Base-by-base conservation (phyloP, 2,888 invertebrate species). In the Papilio protenor region DNA sequence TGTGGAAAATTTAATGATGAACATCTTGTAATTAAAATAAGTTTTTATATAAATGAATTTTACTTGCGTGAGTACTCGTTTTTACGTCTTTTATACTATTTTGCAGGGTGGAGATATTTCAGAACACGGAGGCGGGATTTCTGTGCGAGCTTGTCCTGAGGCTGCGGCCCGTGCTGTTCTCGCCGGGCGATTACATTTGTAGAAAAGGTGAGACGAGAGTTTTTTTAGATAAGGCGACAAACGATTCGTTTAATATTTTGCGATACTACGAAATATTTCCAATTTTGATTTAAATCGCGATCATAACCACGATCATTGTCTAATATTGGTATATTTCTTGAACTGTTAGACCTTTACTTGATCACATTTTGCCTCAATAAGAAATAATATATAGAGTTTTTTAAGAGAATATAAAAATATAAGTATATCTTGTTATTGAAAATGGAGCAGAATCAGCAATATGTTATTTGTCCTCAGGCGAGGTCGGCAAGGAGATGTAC, bases 401-500 rank as follows among this genome's bases (percentile, higher is more conserved):
- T 14, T 14, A 16, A 16, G 14, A 5, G 5, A 52, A 18, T 52
- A 52, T 16, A 49, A 2, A 6, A 18, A 18, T 18, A 18, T 52
- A 40, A 5, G 8, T 40, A 8, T 8, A 40, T 8, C 5, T 40
- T 40, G 40, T 8, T 23, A 23, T 59, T 59, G 40, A 33, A 57
- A 12, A 18, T 52, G 2, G 6, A 61, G 1, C 21, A 45, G 16
- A 1, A 16, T 73, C 45, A 45, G 8, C 18, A 74, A 61, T 66
- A 40, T 3, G 8, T 10, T n/a, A 12, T 11, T 77, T 77, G 61
- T 77, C 45, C 61, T 1, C 96, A 99, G 99, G 99, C 87, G 99
- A 99, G 95, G 99, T 99, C 83, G 99, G 99, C 84, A 99, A 99
- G 94, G 99, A 99, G 95, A 99, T 99, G 99, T 99, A 99, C 96